Conservation (phyloP, 1,140 invertebrate genomes). For the Drosophila asahinai region DNA sequence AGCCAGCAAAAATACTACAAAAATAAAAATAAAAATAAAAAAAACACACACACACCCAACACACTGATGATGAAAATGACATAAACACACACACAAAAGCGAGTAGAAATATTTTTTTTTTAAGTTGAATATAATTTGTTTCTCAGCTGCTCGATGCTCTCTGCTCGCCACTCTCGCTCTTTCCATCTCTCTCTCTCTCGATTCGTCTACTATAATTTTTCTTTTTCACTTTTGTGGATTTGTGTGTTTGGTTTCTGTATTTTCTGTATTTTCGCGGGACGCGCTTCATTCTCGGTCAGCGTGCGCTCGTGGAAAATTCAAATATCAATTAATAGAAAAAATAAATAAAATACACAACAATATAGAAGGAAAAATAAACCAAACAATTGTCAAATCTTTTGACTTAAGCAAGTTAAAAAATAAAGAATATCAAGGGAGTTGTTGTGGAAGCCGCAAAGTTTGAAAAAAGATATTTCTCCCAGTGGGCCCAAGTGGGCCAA, state of each 20-base stretch:
- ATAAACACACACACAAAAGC: constrained; percentile 52
- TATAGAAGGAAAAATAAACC: background rate
- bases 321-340: constrained; percentile 25
- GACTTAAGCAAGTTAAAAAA: background rate
- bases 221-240: constrained; percentile 53
- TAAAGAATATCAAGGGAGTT: background rate
- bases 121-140: constrained; percentile 82
- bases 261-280: constrained; percentile 78
- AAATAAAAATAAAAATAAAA: constrained; percentile 20
- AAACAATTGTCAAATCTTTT: background rate
- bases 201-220: constrained; percentile 68
- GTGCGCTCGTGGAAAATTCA: constrained; percentile 76
- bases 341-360: constrained; percentile 16
- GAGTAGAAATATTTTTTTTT: constrained; percentile 41
- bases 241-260: constrained; percentile 61
- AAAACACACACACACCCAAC: constrained; percentile 12
- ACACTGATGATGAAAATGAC: constrained; percentile 70
- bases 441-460: background rate
- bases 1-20: constrained; percentile 60
- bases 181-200: constrained; percentile 21
- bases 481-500: constrained; percentile 42
- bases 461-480: background rate
- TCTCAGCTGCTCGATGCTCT: constrained; percentile 52
- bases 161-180: constrained; percentile 16
- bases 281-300: constrained; percentile 73